Conservation (phyloP, 1,140 invertebrate species). For the Euwallacea fornicatus region DNA sequence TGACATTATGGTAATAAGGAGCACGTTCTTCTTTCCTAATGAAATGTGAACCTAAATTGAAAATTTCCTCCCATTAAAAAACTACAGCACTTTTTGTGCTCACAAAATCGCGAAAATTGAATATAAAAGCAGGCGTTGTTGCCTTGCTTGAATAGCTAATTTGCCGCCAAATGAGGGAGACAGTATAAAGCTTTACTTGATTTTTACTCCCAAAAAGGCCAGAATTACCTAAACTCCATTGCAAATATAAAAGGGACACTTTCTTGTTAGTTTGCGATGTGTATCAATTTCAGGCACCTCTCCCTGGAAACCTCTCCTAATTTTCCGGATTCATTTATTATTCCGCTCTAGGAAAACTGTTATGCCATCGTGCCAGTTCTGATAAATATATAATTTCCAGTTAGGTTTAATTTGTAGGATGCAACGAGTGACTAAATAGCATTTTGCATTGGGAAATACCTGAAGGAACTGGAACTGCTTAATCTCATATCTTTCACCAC, state of each 20-base stretch:
- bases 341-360: slow-evolving; percentile 15
- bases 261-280: background rate
- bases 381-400: slow-evolving; percentile 35
- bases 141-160: slow-evolving; percentile 28
- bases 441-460: slow-evolving; percentile 26
- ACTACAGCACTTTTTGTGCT: slow-evolving; percentile 26
- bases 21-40: slow-evolving; percentile 18
- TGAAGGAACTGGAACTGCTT: slow-evolving; percentile 16
- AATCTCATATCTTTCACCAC: background rate
- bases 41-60: slow-evolving; percentile 26
- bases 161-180: slow-evolving; percentile 20
- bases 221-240: background rate
- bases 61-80: slow-evolving; percentile 22
- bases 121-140: slow-evolving; percentile 30
- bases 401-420: slow-evolving; percentile 31
- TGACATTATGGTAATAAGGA: slow-evolving; percentile 23
- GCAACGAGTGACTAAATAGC: slow-evolving; percentile 30
- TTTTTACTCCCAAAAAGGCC: slow-evolving; percentile 17
- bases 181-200: slow-evolving; percentile 23
- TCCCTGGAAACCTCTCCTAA: background rate
- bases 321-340: slow-evolving; percentile 12
- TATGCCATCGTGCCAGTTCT: slow-evolving; percentile 9
- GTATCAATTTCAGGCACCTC: background rate
- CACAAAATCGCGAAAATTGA: slow-evolving; percentile 25
- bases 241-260: too few relatives aligned